Percentiles rank a stretch among this genome's conserved stretches.
phyloP scores from a whole-genome alignment of 2,888 invertebrate species.

The Asteroscopus sphinx region DNA sequence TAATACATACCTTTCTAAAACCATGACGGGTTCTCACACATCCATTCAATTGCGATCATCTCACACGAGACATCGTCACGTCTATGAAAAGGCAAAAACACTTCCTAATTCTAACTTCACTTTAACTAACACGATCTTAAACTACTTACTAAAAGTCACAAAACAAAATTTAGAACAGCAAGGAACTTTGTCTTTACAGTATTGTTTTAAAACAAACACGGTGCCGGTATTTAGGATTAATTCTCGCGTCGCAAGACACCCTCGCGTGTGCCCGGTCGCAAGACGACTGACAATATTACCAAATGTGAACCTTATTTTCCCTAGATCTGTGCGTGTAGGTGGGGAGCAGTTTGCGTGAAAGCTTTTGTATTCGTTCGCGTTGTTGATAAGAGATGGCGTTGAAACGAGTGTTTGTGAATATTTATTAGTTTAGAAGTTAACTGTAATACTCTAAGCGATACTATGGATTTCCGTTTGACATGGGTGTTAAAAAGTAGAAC shows the following conservation, averaged over 20 bases:
- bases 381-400: constrained; percentile 66
- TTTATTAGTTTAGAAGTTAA: constrained; percentile 22
- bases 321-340: constrained; percentile 67
- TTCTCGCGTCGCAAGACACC: constrained; percentile 50
- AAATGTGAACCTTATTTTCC: constrained; percentile 81
- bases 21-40: constrained; percentile 54
- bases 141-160: constrained; percentile 38
- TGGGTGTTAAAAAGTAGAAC: no score
- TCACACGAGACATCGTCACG: constrained; percentile 47
- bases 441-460: no score
- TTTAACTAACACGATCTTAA: constrained; percentile 36
- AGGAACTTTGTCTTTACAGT: constrained; percentile 52
- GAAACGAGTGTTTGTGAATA: constrained; percentile 14
- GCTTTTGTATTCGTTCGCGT: constrained; percentile 59
- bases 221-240: constrained; percentile 31
- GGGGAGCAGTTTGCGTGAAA: constrained; percentile 66
- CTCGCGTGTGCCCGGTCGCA: constrained; percentile 61
- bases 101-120: constrained; percentile 53
- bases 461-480: no score
- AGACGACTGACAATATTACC: constrained; percentile 76
- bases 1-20: constrained; percentile 57
- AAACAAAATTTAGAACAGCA: constrained; percentile 32
- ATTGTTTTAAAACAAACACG: constrained; percentile 62
- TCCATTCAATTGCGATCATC: constrained; percentile 56
- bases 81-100: constrained; percentile 45